Evolutionary conservation across 1,140 invertebrate genomes (phyloP).

Genomic region (Drosophila ambigua): DNA sequence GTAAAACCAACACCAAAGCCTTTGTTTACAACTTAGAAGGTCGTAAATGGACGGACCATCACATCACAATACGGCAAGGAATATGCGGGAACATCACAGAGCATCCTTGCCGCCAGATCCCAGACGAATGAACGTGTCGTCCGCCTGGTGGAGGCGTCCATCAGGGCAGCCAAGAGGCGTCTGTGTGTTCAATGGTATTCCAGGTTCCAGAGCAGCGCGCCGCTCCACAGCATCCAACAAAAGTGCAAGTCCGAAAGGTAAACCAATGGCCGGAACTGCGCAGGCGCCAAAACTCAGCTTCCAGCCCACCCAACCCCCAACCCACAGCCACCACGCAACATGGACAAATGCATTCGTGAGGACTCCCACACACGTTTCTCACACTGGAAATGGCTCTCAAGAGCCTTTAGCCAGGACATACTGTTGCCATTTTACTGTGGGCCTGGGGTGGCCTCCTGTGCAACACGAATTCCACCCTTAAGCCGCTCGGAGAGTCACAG

Average conservation of each 20-base stretch:
- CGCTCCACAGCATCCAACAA: conserved; percentile 40
- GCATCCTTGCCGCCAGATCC: conserved; percentile 68
- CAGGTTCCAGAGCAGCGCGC: conserved; percentile 24
- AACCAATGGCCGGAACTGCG: conserved; percentile 30
- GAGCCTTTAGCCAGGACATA: conserved; percentile 30
- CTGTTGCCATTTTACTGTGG: conserved; percentile 64
- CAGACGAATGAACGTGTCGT: conserved; percentile 69
- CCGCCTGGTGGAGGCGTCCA: conserved; percentile 63
- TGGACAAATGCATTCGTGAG: conserved; percentile 23
- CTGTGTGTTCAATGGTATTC: conserved; percentile 37
- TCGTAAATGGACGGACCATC: conserved; percentile 41
- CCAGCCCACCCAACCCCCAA: too few relatives aligned
- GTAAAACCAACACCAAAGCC: conserved; percentile 54
- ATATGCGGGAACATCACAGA: conserved; percentile 25
- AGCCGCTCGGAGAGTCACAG: conserved; percentile 24
- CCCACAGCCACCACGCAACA: neutral
- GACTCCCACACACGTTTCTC: conserved; percentile 1
- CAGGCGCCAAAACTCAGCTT: conserved; percentile 41
- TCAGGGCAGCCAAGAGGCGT: conserved; percentile 42
- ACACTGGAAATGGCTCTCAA: conserved; percentile 6
- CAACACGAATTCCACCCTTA: conserved; percentile 51
- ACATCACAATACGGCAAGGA: conserved; percentile 38
- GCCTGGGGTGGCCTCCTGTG: conserved; percentile 38
- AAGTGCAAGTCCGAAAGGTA: conserved; percentile 64
- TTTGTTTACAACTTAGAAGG: conserved; percentile 45